These are phyloP conservation scores for Pogonomyrmex barbatus DNA, from an alignment of 1,140 invertebrate species.

Conservation along the genomic window DNA sequence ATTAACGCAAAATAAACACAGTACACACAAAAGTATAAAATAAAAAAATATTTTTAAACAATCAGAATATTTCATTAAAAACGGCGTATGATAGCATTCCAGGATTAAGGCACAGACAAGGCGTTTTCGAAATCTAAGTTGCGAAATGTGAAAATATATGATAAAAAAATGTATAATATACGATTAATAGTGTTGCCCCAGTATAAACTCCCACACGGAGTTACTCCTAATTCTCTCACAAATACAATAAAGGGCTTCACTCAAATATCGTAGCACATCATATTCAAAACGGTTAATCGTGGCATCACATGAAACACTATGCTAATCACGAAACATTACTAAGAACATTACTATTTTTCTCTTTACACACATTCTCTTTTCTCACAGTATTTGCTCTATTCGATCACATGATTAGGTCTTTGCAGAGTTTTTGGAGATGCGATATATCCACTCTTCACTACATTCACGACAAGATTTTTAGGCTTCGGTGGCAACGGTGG, in stretches of 20 bases:
- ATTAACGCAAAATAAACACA: not conserved
- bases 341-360: slow-evolving; percentile 73
- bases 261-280: slow-evolving; percentile 2
- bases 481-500: slow-evolving; percentile 85
- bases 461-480: slow-evolving; percentile 80
- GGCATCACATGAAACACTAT: slow-evolving; percentile 31
- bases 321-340: slow-evolving; percentile 16
- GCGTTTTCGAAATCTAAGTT: slow-evolving; percentile 44
- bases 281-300: not conserved
- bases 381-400: slow-evolving; percentile 65
- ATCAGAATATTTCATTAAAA: slow-evolving; percentile 2
- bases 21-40: not conserved
- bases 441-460: slow-evolving; percentile 78
- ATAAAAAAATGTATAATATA: slow-evolving; percentile 37
- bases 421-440: slow-evolving; percentile 80
- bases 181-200: not conserved
- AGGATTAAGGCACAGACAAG: slow-evolving; percentile 35
- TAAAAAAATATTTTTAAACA: not conserved
- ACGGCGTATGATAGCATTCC: slow-evolving; percentile 19
- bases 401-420: slow-evolving; percentile 72
- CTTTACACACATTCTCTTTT: slow-evolving; percentile 69
- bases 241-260: not conserved
- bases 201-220: not conserved
- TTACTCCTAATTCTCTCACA: not conserved
- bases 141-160: slow-evolving; percentile 27